A percentile compares a stretch with the other conserved stretches of the same genome.
phyloP scores from a whole-genome alignment of 37 sponge, comb jelly and placozoan genomes.

The Agelas oroides region DNA sequence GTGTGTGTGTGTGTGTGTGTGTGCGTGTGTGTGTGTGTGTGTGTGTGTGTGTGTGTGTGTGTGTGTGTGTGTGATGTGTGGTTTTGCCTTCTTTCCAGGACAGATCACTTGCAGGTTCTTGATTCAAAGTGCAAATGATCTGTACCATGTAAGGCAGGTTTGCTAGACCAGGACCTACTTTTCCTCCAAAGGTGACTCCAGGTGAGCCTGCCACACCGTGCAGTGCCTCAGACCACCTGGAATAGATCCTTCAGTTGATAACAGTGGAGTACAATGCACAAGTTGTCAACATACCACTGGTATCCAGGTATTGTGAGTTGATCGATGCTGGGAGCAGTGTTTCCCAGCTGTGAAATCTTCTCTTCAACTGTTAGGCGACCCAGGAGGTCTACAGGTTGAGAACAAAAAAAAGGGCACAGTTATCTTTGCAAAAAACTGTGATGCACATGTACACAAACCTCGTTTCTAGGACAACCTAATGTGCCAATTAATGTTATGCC shows the following conservation, averaged over 20 bases:
- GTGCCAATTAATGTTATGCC: too few species aligned
- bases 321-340: slow-evolving; percentile 46
- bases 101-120: too few species aligned
- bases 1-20: too few species aligned
- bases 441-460: neutral
- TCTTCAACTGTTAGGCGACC: slow-evolving; percentile 47
- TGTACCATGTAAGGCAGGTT: too few species aligned
- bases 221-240: slow-evolving; percentile 85
- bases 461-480: neutral
- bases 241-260: neutral
- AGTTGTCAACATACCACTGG: slow-evolving; percentile 53
- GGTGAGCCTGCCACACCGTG: slow-evolving; percentile 83
- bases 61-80: too few species aligned
- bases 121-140: too few species aligned
- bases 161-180: slow-evolving; percentile 6
- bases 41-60: too few species aligned
- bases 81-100: too few species aligned
- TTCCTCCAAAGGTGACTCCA: slow-evolving; percentile 78
- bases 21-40: too few species aligned
- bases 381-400: slow-evolving; percentile 51
- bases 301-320: slow-evolving; percentile 69
- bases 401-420: neutral
- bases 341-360: slow-evolving; percentile 77
- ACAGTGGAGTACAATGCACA: neutral
- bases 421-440: neutral